These are phyloP conservation scores for Saccostrea glomerata DNA, from an alignment of 1,140 invertebrate genomes.

Conservation along the genomic window DNA sequence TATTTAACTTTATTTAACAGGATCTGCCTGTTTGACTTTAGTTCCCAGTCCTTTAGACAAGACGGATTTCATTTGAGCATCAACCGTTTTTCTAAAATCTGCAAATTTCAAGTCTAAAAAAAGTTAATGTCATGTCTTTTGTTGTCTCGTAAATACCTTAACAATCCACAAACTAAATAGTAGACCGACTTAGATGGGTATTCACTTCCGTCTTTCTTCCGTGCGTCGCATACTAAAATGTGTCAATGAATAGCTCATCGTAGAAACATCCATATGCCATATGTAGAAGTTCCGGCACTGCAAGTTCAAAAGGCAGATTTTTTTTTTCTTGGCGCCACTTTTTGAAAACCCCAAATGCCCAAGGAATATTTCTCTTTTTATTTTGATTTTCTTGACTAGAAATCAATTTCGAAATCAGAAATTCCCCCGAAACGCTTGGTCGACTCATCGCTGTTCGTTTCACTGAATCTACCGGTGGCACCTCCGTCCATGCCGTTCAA, in stretches of 20 bases:
- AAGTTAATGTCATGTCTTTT: too few species aligned
- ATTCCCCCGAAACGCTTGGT: not conserved
- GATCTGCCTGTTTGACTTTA: too few species aligned
- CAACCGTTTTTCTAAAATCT: too few species aligned
- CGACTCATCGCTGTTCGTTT: not conserved
- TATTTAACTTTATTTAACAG: too few species aligned
- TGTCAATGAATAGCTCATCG: constrained; percentile 28
- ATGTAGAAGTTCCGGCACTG: not conserved
- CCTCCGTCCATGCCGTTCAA: constrained; percentile 7
- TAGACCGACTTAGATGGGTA: constrained; percentile 26
- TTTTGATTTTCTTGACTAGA: constrained; percentile 19
- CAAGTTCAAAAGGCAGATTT: not conserved
- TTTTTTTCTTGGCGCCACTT: constrained; percentile 24
- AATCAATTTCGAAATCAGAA: not conserved
- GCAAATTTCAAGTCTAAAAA: too few species aligned
- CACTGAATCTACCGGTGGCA: not conserved
- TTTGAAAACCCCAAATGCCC: constrained; percentile 7
- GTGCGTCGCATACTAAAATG: constrained; percentile 4
- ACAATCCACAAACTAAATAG: not conserved
- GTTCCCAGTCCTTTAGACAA: too few species aligned
- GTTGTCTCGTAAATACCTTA: too few species aligned
- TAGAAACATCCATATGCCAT: constrained; percentile 6
- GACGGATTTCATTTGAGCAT: too few species aligned
- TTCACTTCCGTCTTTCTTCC: constrained; percentile 13
- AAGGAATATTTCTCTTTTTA: constrained; percentile 12